These are phyloP conservation scores for Drosophila suboccidentalis DNA, from an alignment of 2,888 invertebrate genomes.

Conservation along the genomic window DNA sequence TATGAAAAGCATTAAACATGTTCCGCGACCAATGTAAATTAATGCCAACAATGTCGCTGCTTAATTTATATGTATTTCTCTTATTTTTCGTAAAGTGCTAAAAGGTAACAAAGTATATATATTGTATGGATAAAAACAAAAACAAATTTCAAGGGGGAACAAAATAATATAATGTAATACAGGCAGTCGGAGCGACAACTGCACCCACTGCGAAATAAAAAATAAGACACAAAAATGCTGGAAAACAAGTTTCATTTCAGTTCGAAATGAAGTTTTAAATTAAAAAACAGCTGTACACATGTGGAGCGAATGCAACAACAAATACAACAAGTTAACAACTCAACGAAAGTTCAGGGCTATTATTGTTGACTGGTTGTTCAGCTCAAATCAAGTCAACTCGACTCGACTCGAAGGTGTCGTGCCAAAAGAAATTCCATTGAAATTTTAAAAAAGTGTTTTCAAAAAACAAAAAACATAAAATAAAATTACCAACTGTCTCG, in stretches of 20 bases:
- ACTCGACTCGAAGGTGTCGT: constrained; percentile 43
- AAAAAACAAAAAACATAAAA: constrained; percentile 5
- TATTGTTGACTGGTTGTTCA: constrained; percentile 41
- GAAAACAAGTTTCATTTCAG: constrained; percentile 63
- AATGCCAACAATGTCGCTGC: constrained; percentile 48
- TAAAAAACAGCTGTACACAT: constrained; percentile 65
- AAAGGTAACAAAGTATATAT: constrained; percentile 21
- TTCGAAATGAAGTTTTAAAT: constrained; percentile 65
- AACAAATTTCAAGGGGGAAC: constrained; percentile 29
- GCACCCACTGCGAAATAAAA: constrained; percentile 60
- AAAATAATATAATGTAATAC: constrained; percentile 32
- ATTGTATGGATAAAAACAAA: neutral
- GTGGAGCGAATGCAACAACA: constrained; percentile 48
- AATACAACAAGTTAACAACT: constrained; percentile 48
- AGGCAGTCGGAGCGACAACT: constrained; percentile 42
- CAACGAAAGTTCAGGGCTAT: constrained; percentile 68
- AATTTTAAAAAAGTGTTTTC: constrained; percentile 20
- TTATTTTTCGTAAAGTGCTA: constrained; percentile 26
- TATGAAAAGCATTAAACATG: constrained; percentile 60
- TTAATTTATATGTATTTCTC: constrained; percentile 38
- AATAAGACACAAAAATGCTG: constrained; percentile 48
- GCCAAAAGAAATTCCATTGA: constrained; percentile 62
- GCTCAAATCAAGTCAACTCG: constrained; percentile 1
- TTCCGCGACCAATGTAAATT: constrained; percentile 55
- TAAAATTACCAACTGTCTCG: constrained; percentile 46